Base-by-base conservation (phyloP, 2,113 vertebrate genomes). In the Alouatta palliata region DNA sequence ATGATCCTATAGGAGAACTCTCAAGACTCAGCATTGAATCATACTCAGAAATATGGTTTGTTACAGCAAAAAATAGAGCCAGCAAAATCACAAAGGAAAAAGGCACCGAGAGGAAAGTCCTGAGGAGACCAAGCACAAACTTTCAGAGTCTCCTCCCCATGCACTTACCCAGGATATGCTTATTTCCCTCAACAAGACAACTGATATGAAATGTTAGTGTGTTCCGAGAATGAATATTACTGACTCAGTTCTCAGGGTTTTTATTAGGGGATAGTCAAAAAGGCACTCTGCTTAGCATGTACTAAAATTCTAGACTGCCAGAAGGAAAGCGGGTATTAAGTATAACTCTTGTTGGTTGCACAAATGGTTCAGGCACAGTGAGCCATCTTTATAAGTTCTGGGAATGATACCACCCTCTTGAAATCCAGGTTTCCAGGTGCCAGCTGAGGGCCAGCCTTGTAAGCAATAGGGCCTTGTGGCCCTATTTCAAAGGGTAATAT, bases 231-330 rank as follows among this genome's bases (percentile, higher is more conserved):
- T 82, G 47, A 19, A 40, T 70, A 9, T 45, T 66, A 49, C 19
- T 54, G 37, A 43, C 21, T 71, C 32, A 17, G 21, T 77, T 14
- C 32, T 68, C 37, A 43, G 9, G 4, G n/a, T 35, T 70, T 70
- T 92, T 20, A 37, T 0, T 75, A 17, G 23, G 23, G 4, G 6
- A 14, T 37, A 10, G 2, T 64, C 14, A 52, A 0, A 2, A 3
- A 56, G 20, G 6, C 6, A 9, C 32, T 94, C n/a, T 80, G 10
- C 17, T 3, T 20, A 40, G 8, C 21, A 71, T 9, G 10, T 16
- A 66, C 7, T 14, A n/a, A 54, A 75, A 47, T 54, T 77, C 32
- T 68, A 58, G 11, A 40, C 8, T 27, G 14, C 5, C 25, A 47
- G 20, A 80, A 49, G n/a, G 40, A 92, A 83, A 87, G 16, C 30